A percentile compares a stretch with the other conserved stretches of the same genome.
phyloP scores from a whole-genome alignment of 2,888 invertebrate genomes.

The Eledona agricola region DNA sequence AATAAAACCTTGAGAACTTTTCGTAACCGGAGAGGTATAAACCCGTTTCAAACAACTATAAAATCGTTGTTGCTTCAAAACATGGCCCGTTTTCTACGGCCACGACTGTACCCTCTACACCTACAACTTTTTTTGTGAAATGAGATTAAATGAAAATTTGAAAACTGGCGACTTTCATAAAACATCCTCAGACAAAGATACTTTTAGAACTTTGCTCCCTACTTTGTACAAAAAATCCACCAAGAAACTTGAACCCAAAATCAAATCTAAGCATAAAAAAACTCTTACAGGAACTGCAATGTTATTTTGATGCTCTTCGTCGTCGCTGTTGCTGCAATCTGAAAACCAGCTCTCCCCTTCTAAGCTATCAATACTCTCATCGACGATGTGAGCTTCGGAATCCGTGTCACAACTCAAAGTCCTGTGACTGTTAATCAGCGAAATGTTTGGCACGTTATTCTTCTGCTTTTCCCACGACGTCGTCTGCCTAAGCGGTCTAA shows the following conservation, averaged over 20 bases:
- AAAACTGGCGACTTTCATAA: no score
- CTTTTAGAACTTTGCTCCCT: no score
- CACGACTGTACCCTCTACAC: no score
- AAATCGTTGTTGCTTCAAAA: no score
- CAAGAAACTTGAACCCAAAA: conserved; percentile 2
- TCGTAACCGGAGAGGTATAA: no score
- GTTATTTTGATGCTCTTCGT: conserved; percentile 69
- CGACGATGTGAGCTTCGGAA: conserved; percentile 49
- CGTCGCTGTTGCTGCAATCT: conserved; percentile 90
- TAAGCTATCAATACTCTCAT: conserved; percentile 63
- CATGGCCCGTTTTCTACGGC: no score
- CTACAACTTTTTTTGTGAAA: no score
- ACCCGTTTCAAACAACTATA: no score
- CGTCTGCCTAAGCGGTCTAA: conserved; percentile 77
- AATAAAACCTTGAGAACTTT: no score
- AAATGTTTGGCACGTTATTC: conserved; percentile 50
- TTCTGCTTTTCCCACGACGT: conserved; percentile 76
- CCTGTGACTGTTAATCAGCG: conserved; percentile 48
- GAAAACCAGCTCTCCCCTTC: conserved; percentile 90
- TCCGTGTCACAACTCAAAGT: conserved; percentile 62
- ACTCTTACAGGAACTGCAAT: conserved; percentile 47
- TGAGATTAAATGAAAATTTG: no score
- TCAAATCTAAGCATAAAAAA: conserved; percentile 1
- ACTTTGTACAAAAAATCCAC: no score
- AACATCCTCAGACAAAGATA: no score